These are phyloP conservation scores for Sinhomidia bicolor DNA, from an alignment of 2,888 invertebrate species.

Conservation along the genomic window DNA sequence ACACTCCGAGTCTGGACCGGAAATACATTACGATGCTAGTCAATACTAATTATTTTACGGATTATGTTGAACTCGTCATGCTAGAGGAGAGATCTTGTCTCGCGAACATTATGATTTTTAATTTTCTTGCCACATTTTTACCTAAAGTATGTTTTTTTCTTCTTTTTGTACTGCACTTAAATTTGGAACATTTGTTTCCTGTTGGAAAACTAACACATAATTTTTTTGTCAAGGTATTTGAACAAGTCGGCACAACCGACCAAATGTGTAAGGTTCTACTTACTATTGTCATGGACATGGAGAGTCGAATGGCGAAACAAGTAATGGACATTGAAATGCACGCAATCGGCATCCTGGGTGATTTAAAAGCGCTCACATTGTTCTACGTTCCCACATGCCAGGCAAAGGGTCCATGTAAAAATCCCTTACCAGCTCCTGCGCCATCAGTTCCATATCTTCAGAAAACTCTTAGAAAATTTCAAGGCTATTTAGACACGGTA, in stretches of 20 bases:
- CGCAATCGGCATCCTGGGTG: constrained; percentile 81
- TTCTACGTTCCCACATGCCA: constrained; percentile 82
- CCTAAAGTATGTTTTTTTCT: constrained; percentile 90
- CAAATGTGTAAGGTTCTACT: constrained; percentile 75
- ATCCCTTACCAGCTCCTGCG: constrained; percentile 76
- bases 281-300: constrained; percentile 72
- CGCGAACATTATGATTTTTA: constrained; percentile 91
- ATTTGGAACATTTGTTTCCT: not conserved
- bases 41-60: constrained; percentile 91
- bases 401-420: constrained; percentile 76
- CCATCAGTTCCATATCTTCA: constrained; percentile 74
- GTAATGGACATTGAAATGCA: constrained; percentile 75
- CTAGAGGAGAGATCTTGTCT: constrained; percentile 93
- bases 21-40: constrained; percentile 91
- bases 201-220: not conserved
- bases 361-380: constrained; percentile 84
- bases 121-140: constrained; percentile 94
- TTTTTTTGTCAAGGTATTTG: constrained; percentile 72
- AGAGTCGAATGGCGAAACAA: constrained; percentile 72
- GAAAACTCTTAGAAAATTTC: constrained; percentile 73
- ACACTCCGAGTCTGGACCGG: constrained; percentile 85
- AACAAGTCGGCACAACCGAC: constrained; percentile 74
- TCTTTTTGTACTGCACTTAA: too few species aligned
- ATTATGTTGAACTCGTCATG: constrained; percentile 94
- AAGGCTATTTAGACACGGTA: constrained; percentile 74